phyloP scores from a whole-genome alignment of 1,140 invertebrate species.

The Amphibalanus amphitrite region DNA sequence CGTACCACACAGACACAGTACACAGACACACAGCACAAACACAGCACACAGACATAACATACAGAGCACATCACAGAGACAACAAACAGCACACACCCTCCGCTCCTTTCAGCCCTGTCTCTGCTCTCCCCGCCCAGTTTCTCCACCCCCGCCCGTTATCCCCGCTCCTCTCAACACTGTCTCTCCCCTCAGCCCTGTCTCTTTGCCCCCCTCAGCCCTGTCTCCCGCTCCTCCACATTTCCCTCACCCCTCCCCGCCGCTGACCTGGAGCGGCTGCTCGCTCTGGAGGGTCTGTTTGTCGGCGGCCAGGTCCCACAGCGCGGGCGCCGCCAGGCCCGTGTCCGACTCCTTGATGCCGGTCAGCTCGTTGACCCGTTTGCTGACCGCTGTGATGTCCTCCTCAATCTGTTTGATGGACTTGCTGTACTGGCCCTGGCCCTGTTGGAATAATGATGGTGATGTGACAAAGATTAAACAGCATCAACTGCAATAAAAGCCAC shows the following conservation, averaged over 20 bases:
- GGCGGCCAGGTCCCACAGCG: conserved; percentile 96
- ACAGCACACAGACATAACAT: not conserved
- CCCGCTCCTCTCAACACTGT: no score
- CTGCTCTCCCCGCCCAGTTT: no score
- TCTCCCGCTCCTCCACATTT: no score
- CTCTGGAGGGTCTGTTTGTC: conserved; percentile 98
- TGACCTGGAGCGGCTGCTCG: conserved; percentile 80
- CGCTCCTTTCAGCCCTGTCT: no score
- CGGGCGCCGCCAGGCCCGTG: conserved; percentile 88
- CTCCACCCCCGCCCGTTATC: no score
- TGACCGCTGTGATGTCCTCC: conserved; percentile 72
- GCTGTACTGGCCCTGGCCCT: conserved; percentile 44
- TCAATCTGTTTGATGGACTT: conserved; percentile 88
- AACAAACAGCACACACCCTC: no score
- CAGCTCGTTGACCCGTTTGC: conserved; percentile 95
- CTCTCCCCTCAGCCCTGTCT: no score
- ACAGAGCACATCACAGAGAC: no score
- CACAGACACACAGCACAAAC: conserved; percentile 3
- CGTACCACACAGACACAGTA: not conserved
- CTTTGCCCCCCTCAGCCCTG: no score
- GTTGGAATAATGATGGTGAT: not conserved
- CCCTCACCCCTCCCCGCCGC: no score
- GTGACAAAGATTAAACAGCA: not conserved
- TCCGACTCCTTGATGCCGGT: conserved; percentile 87
- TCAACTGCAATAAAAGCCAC: no score